Evolutionary conservation across 2,113 vertebrate genomes (phyloP).

Genomic region (Elanoides forficatus): DNA sequence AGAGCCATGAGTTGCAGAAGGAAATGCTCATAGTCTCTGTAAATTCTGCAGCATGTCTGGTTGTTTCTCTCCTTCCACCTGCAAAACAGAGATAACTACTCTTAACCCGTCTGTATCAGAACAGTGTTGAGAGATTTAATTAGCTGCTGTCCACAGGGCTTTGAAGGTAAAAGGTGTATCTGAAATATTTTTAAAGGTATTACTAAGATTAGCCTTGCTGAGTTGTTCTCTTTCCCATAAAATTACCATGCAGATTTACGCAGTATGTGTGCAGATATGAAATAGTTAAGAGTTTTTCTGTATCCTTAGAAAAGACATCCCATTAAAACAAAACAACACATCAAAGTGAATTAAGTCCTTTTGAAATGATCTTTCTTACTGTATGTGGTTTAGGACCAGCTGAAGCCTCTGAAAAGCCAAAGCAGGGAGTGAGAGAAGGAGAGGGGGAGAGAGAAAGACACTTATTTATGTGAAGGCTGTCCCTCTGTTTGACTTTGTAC

Average conservation of each 20-base stretch:
- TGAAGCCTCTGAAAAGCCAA: conserved; percentile 34
- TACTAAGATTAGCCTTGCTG: background rate
- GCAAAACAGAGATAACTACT: background rate
- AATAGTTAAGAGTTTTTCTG: background rate
- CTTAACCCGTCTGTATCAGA: background rate
- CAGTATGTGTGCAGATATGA: background rate
- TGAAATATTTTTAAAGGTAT: background rate
- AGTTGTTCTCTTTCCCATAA: background rate
- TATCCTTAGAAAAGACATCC: background rate
- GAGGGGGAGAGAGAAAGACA: background rate
- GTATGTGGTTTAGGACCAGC: conserved; percentile 28
- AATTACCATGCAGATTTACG: background rate
- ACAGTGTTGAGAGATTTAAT: background rate
- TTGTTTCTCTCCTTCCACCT: conserved; percentile 7
- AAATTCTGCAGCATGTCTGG: background rate
- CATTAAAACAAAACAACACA: conserved; percentile 34
- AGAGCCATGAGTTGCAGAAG: background rate
- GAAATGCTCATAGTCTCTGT: background rate
- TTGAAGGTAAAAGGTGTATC: background rate
- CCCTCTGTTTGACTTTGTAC: conserved; percentile 44
- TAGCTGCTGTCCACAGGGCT: background rate
- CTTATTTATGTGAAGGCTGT: conserved; percentile 45
- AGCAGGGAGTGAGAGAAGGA: background rate
- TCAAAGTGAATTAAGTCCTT: conserved; percentile 34
- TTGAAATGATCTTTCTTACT: conserved; percentile 50